These are phyloP conservation scores for Argentina silus DNA, from an alignment of 2,797 vertebrate species.

Conservation along the genomic window DNA sequence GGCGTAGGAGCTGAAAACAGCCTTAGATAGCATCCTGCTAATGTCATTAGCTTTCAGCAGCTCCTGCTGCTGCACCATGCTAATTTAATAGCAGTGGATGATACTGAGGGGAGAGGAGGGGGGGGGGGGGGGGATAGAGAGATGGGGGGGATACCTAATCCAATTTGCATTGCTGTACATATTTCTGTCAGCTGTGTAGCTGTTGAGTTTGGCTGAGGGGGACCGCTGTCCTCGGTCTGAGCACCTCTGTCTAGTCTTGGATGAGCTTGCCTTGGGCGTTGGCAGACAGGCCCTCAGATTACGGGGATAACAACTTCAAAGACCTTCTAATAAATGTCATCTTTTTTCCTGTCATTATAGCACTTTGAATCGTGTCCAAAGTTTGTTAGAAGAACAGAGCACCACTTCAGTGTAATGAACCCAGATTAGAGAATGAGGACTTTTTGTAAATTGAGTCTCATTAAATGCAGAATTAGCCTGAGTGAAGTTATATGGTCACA, in stretches of 20 bases:
- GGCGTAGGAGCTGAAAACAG: slow-evolving; percentile 67
- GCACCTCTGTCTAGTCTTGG: too few species aligned
- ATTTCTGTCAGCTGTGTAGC: slow-evolving; percentile 52
- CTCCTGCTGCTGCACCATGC: slow-evolving; percentile 57
- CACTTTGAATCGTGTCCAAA: background rate
- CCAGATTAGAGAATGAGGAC: too few species aligned
- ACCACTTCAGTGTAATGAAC: background rate
- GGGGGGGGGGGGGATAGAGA: slow-evolving; percentile 49
- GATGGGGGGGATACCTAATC: slow-evolving; percentile 51
- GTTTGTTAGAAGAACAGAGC: background rate
- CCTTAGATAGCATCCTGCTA: slow-evolving; percentile 69
- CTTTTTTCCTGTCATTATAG: slow-evolving; percentile 15
- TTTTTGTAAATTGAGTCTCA: too few species aligned
- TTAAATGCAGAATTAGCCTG: too few species aligned
- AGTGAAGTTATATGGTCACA: too few species aligned
- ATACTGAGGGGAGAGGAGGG: slow-evolving; percentile 48
- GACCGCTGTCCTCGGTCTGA: background rate
- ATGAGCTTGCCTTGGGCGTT: background rate
- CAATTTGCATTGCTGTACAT: slow-evolving; percentile 73
- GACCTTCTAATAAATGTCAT: slow-evolving; percentile 6
- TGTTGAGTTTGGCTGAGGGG: slow-evolving; percentile 34
- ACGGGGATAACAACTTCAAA: slow-evolving; percentile 22
- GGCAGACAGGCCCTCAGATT: slow-evolving; percentile 19
- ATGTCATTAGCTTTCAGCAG: slow-evolving; percentile 71
- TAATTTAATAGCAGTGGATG: slow-evolving; percentile 73